Conservation (phyloP, 2,113 vertebrate genomes). For the Zapornia atra region DNA sequence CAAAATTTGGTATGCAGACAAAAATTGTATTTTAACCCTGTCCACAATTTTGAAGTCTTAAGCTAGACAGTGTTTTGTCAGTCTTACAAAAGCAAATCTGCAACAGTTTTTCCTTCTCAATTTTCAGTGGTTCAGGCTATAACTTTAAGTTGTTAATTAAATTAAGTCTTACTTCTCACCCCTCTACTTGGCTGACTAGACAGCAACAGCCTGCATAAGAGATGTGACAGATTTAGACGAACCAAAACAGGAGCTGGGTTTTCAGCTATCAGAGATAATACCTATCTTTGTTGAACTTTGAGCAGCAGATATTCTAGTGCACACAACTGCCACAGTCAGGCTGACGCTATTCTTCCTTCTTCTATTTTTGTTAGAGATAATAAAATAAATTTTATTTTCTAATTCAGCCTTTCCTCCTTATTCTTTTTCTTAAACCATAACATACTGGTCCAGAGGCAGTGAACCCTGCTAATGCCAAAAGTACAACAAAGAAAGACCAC, state of each 20-base stretch:
- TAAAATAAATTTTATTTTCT: neutral
- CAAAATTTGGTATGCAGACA: neutral
- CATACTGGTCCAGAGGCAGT: neutral
- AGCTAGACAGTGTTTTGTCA: neutral
- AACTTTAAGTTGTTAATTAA: neutral
- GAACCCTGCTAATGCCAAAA: neutral
- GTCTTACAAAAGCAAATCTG: neutral
- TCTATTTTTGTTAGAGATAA: neutral
- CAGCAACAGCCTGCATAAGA: neutral
- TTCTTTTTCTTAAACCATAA: neutral
- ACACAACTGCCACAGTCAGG: neutral
- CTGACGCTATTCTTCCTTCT: neutral
- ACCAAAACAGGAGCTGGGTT: neutral
- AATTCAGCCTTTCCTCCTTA: neutral
- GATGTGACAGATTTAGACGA: constrained; percentile 7
- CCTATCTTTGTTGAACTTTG: neutral
- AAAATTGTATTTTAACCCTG: neutral
- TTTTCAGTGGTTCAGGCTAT: neutral
- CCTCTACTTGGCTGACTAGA: neutral
- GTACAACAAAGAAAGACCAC: neutral
- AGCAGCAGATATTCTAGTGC: neutral
- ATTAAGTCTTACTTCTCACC: neutral
- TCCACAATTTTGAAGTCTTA: neutral
- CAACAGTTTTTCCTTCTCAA: neutral
- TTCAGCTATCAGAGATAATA: neutral